Percentiles rank a stretch among this genome's conserved stretches.
These are phyloP conservation scores for Mastomys natalensis DNA, from an alignment of 2,113 vertebrate species.

Conservation along the genomic window DNA sequence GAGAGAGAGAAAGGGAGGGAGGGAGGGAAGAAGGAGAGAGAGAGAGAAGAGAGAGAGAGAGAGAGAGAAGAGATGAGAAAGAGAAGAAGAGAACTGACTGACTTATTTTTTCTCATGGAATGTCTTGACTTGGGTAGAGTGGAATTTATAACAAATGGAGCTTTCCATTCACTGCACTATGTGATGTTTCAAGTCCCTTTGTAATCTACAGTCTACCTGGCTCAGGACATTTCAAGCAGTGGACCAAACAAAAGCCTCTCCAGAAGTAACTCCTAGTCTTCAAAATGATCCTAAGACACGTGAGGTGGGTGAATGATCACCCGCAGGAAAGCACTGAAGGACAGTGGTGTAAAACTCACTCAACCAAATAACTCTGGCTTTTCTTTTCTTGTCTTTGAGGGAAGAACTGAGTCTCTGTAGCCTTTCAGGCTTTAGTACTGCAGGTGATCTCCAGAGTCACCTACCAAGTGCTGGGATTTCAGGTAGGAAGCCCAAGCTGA, in stretches of 20 bases:
- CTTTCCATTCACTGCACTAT: not conserved
- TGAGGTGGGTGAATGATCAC: not conserved
- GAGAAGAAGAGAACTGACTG: no score
- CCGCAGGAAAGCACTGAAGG: not conserved
- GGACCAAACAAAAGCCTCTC: slow-evolving; percentile 12
- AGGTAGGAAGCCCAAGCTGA: not conserved
- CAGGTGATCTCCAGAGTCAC: not conserved
- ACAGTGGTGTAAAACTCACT: not conserved
- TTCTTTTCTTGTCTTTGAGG: not conserved
- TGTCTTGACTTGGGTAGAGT: not conserved
- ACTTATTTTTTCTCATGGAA: not conserved
- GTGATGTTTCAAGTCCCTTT: not conserved
- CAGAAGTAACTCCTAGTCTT: slow-evolving; percentile 1
- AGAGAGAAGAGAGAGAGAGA: no score
- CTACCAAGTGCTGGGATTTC: not conserved
- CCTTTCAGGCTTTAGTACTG: not conserved
- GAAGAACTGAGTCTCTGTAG: not conserved
- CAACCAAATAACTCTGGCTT: not conserved
- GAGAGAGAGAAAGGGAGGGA: no score
- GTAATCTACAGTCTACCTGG: not conserved
- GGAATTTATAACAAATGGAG: not conserved
- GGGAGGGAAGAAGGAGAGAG: no score
- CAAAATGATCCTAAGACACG: not conserved
- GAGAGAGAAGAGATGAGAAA: no score
- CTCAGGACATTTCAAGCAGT: not conserved